Conservation (phyloP, 1,140 invertebrate species). For the Papilio polytes region DNA sequence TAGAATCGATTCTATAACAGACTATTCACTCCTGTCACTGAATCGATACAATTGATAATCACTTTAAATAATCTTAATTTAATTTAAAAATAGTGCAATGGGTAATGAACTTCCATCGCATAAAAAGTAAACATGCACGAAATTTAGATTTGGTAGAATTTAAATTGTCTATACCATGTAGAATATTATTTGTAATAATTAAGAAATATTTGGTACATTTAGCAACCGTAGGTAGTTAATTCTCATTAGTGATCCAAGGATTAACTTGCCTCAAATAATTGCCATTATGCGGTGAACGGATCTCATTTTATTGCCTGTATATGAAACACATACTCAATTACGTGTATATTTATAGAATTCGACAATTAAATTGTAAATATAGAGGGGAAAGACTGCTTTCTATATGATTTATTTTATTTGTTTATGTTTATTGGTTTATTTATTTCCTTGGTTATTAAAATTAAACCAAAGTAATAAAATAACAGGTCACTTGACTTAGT, state of each 20-base stretch:
- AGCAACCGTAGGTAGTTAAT: neutral
- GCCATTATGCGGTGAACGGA: slow-evolving; percentile 13
- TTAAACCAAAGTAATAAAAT: too few relatives aligned
- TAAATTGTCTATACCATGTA: neutral
- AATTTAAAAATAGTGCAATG: too few relatives aligned
- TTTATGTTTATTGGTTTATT: neutral
- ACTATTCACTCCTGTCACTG: too few relatives aligned
- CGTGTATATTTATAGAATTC: neutral
- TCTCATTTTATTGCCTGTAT: slow-evolving; percentile 18
- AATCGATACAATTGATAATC: too few relatives aligned
- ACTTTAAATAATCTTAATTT: too few relatives aligned
- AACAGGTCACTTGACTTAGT: too few relatives aligned
- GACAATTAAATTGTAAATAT: neutral
- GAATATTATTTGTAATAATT: neutral
- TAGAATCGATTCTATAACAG: too few relatives aligned
- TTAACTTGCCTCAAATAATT: slow-evolving; percentile 34
- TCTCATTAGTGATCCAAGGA: slow-evolving; percentile 26
- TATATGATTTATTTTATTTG: neutral
- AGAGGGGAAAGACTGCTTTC: neutral
- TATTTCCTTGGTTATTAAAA: neutral
- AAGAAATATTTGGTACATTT: neutral
- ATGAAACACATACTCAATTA: slow-evolving; percentile 5
- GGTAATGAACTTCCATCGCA: neutral
- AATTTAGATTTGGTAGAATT: neutral
- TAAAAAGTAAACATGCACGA: neutral